These are phyloP conservation scores for Leucoraja erinaceus DNA, from an alignment of 2,113 vertebrate genomes.

Conservation along the genomic window DNA sequence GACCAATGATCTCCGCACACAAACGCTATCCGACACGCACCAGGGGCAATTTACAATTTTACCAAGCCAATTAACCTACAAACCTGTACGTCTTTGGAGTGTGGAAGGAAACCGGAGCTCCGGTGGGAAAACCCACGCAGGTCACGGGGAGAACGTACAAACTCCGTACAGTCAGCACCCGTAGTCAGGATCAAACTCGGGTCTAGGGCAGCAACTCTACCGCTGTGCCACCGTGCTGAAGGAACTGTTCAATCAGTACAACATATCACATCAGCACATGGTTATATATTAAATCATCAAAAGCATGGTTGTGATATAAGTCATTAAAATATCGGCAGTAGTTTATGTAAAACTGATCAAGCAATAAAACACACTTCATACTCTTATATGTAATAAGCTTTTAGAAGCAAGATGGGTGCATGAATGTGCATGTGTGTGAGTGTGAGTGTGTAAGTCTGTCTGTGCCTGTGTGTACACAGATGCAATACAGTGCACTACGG, in stretches of 20 bases:
- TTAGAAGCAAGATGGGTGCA: neutral
- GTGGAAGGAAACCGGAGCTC: no score
- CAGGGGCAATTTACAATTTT: no score
- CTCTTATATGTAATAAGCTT: conserved; percentile 24
- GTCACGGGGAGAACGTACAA: no score
- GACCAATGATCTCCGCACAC: no score
- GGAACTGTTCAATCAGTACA: neutral
- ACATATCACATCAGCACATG: neutral
- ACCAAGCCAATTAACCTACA: no score
- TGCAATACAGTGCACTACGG: conserved; percentile 12
- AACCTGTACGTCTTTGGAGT: no score
- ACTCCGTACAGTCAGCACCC: no score
- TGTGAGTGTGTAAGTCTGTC: neutral
- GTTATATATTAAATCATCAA: conserved; percentile 27
- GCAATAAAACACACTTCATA: conserved; percentile 22
- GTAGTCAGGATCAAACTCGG: no score
- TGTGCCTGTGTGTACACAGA: neutral
- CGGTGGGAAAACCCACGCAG: no score
- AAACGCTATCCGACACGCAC: no score
- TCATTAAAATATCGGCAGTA: conserved; percentile 23
- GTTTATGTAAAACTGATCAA: conserved; percentile 29
- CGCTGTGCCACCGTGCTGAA: no score
- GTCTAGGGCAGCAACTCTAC: no score
- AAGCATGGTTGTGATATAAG: neutral
- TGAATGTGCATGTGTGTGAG: neutral